Evolutionary conservation across 2,797 vertebrate genomes (phyloP).

Genomic region (Orientallactaga sibirica): DNA sequence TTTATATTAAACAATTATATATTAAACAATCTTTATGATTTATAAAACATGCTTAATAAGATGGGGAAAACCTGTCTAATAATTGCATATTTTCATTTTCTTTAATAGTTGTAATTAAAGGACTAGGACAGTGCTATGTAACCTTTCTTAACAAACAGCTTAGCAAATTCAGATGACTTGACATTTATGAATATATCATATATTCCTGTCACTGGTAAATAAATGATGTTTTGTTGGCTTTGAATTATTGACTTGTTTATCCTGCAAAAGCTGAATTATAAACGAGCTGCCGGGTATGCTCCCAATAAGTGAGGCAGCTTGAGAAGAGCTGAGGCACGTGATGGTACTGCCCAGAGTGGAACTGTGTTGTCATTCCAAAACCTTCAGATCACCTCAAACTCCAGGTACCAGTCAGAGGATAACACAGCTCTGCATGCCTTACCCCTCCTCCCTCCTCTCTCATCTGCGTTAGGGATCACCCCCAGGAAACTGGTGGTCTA

Average conservation of each 20-base stretch:
- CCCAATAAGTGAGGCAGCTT: not conserved
- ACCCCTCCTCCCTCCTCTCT: not conserved
- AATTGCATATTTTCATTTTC: not conserved
- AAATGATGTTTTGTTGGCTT: not conserved
- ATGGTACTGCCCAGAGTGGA: not conserved
- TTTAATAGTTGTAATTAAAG: not conserved
- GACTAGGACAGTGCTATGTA: not conserved
- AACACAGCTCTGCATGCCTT: not conserved
- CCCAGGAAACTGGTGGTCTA: not conserved
- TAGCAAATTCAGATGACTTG: not conserved
- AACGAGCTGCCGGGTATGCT: not conserved
- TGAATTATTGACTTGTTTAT: conserved; percentile 52
- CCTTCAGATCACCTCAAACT: not conserved
- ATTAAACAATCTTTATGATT: not conserved
- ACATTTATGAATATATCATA: not conserved
- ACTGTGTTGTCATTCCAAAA: not conserved
- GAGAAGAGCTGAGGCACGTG: not conserved
- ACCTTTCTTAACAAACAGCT: not conserved
- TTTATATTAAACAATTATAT: not conserved
- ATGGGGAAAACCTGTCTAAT: not conserved
- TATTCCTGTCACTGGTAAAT: not conserved
- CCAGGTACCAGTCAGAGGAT: not conserved
- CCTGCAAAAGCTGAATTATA: conserved; percentile 27
- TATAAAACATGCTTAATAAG: not conserved
- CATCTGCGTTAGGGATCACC: not conserved